Conservation (phyloP, 2,113 vertebrate species). For the Pachycephala philippinensis region DNA sequence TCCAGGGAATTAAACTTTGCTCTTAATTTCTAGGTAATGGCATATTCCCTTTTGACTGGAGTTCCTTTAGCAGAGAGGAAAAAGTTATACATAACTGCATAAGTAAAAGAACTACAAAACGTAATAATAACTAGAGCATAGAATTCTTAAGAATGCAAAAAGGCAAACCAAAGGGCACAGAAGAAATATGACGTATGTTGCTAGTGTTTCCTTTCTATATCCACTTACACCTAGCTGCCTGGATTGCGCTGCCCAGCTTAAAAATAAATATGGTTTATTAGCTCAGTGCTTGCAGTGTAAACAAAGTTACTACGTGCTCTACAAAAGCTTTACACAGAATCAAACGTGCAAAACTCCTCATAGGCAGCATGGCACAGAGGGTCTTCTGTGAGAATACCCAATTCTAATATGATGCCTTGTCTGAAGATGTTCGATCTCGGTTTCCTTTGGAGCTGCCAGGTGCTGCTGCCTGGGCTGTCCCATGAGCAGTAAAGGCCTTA, state of each 20-base stretch:
- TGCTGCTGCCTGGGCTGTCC: neutral
- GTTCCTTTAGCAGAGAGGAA: neutral
- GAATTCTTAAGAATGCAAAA: neutral
- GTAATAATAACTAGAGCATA: neutral
- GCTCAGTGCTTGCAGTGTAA: neutral
- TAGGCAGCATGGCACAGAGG: neutral
- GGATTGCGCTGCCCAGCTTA: neutral
- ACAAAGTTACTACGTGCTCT: neutral
- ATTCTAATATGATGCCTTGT: neutral
- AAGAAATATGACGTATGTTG: neutral
- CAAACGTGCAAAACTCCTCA: neutral
- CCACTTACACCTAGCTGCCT: neutral
- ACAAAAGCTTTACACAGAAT: neutral
- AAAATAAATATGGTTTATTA: neutral
- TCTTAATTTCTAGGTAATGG: neutral
- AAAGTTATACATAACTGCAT: neutral
- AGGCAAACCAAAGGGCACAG: neutral
- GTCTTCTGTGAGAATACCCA: neutral
- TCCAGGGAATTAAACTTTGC: neutral
- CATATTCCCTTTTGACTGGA: neutral
- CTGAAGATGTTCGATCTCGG: accelerated
- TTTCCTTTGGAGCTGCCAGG: neutral
- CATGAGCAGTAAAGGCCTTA: neutral
- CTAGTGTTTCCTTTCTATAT: neutral
- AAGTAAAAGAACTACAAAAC: neutral